Conservation (phyloP, 1,140 invertebrate species). For the Aphelenchoides besseyi region DNA sequence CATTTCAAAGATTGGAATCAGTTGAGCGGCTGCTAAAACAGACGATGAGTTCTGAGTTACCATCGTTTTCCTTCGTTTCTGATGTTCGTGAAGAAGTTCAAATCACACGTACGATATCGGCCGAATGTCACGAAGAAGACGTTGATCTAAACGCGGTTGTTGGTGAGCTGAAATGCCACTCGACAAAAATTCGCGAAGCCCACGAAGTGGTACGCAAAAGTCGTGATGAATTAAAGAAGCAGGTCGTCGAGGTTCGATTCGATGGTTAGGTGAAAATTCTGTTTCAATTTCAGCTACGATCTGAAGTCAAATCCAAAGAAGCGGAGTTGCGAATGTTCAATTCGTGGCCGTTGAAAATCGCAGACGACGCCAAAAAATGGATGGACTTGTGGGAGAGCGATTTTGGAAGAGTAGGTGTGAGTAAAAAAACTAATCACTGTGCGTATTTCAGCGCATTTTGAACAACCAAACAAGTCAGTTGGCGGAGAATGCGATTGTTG, state of each 20-base stretch:
- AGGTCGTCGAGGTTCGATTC: neutral
- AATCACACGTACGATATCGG: neutral
- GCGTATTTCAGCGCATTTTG: neutral
- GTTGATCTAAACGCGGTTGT: neutral
- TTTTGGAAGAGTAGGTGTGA: slow-evolving; percentile 13
- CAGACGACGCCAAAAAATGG: slow-evolving; percentile 18
- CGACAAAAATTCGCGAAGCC: slow-evolving; percentile 8
- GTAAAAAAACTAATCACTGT: neutral
- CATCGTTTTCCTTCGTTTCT: neutral
- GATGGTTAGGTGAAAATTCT: neutral
- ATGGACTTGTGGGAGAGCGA: slow-evolving; percentile 13
- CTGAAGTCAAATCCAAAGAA: neutral
- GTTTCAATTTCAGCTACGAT: slow-evolving; percentile 8
- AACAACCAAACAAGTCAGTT: neutral
- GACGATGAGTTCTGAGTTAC: neutral
- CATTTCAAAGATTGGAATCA: too few relatives aligned
- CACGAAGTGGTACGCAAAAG: neutral
- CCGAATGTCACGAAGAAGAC: neutral
- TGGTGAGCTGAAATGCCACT: slow-evolving; percentile 6
- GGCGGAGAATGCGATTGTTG: slow-evolving; percentile 17
- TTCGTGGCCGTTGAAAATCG: slow-evolving; percentile 15
- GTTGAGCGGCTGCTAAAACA: too few relatives aligned
- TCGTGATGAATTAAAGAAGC: neutral
- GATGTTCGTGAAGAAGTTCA: neutral
- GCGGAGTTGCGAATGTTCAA: neutral